These are phyloP conservation scores for Merodon equestris DNA, from an alignment of 2,888 invertebrate species.

Conservation along the genomic window DNA sequence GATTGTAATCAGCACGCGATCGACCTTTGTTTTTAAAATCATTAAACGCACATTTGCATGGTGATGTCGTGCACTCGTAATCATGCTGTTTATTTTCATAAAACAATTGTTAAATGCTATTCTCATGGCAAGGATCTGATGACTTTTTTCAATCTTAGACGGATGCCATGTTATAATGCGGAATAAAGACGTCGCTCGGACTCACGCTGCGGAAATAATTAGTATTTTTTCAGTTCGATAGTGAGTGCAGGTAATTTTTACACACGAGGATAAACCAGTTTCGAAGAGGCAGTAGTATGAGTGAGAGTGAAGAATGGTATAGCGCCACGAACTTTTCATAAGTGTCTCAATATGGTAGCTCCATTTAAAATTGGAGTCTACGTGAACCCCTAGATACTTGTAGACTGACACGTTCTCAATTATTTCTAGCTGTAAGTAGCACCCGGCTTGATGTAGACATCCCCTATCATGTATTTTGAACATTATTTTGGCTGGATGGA, in stretches of 20 bases:
- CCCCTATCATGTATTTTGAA: too few relatives aligned
- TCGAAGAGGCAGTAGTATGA: too few relatives aligned
- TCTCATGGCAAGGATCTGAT: constrained; percentile 11
- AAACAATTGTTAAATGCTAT: constrained; percentile 56
- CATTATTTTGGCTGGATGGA: too few relatives aligned
- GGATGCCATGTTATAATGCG: constrained; percentile 18
- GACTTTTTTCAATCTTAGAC: constrained; percentile 16
- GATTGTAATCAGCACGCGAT: constrained; percentile 59
- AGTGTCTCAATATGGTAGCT: too few relatives aligned
- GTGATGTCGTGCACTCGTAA: constrained; percentile 16
- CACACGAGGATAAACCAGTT: too few relatives aligned
- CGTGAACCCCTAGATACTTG: too few relatives aligned
- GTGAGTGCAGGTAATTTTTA: background rate
- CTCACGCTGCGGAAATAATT: constrained; percentile 60
- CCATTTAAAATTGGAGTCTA: too few relatives aligned
- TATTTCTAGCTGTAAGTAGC: too few relatives aligned
- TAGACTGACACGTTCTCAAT: too few relatives aligned
- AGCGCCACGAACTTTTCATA: too few relatives aligned
- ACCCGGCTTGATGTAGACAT: too few relatives aligned
- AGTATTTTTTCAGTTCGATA: constrained; percentile 19
- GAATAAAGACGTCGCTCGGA: constrained; percentile 15
- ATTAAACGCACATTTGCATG: constrained; percentile 51
- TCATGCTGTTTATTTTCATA: constrained; percentile 64
- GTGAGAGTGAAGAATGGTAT: too few relatives aligned
- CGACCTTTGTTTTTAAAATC: constrained; percentile 42